phyloP scores from a whole-genome alignment of 2,113 vertebrate species.

The Charadrius vociferus region DNA sequence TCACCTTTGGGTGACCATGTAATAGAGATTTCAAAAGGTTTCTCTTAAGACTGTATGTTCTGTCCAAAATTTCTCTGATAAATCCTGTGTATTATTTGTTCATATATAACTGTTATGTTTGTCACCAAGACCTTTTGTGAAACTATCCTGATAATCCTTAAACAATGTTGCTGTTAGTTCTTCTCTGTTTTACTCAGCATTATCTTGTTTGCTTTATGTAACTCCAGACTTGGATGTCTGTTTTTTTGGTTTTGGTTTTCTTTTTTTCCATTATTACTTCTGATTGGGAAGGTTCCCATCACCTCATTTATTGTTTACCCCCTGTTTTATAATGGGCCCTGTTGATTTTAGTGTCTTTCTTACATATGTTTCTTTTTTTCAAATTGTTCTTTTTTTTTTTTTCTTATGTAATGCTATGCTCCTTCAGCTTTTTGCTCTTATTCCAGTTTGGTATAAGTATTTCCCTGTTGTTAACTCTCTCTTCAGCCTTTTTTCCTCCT shows the following conservation, averaged over 20 bases:
- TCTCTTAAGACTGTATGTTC: constrained; percentile 9
- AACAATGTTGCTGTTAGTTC: neutral
- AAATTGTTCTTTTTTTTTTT: neutral
- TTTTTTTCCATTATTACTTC: neutral
- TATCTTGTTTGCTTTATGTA: neutral
- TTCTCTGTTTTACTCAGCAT: neutral
- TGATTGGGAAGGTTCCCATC: neutral
- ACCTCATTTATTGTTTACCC: neutral
- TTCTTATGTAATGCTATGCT: neutral
- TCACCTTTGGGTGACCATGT: constrained; percentile 16
- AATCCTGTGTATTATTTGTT: constrained; percentile 30
- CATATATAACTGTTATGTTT: neutral
- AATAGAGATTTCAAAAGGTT: neutral
- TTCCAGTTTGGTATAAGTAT: neutral
- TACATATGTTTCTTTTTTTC: neutral
- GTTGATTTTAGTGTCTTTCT: neutral
- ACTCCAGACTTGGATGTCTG: neutral
- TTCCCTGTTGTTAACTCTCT: neutral
- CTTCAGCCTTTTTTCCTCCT: neutral
- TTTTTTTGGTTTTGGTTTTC: neutral
- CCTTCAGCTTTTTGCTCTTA: neutral
- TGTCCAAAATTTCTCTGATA: constrained; percentile 41
- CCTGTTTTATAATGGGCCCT: neutral
- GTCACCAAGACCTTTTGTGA: neutral
- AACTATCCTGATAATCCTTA: neutral